Base-by-base conservation (phyloP, 1,140 invertebrate species). In the Lepidurus apus region DNA sequence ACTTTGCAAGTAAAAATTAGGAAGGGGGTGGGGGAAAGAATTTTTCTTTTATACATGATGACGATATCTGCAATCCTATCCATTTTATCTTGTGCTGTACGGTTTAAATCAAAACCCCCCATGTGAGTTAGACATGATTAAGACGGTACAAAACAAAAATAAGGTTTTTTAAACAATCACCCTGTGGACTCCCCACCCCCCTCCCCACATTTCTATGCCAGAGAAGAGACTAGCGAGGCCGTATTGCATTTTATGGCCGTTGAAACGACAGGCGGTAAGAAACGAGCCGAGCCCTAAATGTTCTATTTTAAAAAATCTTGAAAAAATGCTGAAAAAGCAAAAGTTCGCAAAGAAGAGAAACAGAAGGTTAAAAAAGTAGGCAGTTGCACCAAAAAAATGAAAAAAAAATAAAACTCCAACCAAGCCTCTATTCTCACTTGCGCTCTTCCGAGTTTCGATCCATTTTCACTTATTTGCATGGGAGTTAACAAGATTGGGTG, bases 381-480 rank as follows among this genome's bases (percentile, higher is more conserved):
- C 53, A 13, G 13, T 65, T 8, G 17, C 53, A 65, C 1, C 1
- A 21, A 17, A 17, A 65, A 65, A 65, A 65, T 4, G 4, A 3
- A 34, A 34, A 34, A 34, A 34, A 34, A 34, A 34, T 4, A 34
- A 34, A 34, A 11, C 3, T 65, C 53, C 53, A 65, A 65, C 53
- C 6, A 65, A 65, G 53, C 53, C 17, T 21, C 53, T n/a, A 65
- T 65, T 65, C 13, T 65, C 53, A 65, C 53, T n/a, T 65, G 21
- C 53, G n/a, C 53, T 21, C 21, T 5, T 11, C 21, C 21, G 17
- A 65, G 17, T 13, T 65, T 65, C 53, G 13, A n/a, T 65, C 21
- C 53, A 65, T 65, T 65, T 65, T 65, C 53, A 65, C 53, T 65
- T 65, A 65, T 65, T 65, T 65, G 53, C 53, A 65, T 65, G 53